Base-by-base conservation (phyloP, 2,888 invertebrate species). In the Heliothis peltigera region DNA sequence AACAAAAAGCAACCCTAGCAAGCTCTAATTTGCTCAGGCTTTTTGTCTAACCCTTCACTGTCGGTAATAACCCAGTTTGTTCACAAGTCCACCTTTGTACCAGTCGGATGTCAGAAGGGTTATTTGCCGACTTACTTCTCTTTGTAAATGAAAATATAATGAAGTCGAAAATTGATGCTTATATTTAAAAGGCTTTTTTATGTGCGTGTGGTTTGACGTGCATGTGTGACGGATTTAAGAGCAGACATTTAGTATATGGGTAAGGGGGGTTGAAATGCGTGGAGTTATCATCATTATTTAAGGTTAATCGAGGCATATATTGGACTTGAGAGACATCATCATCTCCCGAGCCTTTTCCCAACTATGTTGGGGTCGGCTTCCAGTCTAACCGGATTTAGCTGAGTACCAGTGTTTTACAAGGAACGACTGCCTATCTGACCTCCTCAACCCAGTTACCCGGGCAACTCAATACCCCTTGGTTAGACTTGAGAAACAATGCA, bases 51-150 rank as follows among this genome's bases (percentile, higher is more conserved):
- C 54, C 66, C 67, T 62, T 53, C 47, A 42, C 7, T 35, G 53
- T 28, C 48, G 21, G 67, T 53, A 63, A 73, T 77, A 74, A 67
- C 62, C 74, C 74, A 47, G 67, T 74, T 74, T 75, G 66, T 70
- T 52, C 51, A 42, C 57, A 21, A 44, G 55, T 43, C 58, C 44
- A 72, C 74, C 74, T 74, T 49, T 73, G 43, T 52, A 17, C 32
- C 17, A 25, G 42, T 8, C 18, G 47, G 44, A 25, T 35, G 56
- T 15, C 52, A 64, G 52, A 56, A 77, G 56, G 69, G 75, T 60
- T 77, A 44, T 78, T 68, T 78, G 57, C 18, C 10, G 43, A 47
- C 51, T 47, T 65, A 48, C 17, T 39, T 49, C 55, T 58, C 52
- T 67, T 42, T 55, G 56, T 67, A 74, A 49, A 58, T 55, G 43